phyloP scores from a whole-genome alignment of 2,888 invertebrate species.

The Ochropleura leucogaster region DNA sequence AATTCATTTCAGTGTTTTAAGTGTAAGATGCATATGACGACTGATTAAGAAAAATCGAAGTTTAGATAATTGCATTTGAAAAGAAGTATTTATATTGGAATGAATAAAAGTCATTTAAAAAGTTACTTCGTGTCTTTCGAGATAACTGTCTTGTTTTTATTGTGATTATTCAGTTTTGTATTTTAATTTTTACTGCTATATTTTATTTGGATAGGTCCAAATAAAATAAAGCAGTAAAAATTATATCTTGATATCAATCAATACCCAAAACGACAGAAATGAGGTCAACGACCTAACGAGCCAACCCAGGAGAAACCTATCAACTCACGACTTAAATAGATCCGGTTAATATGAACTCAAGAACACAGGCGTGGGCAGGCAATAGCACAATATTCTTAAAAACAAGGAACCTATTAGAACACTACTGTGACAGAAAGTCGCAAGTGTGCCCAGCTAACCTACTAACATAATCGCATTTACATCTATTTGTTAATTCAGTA shows the following conservation, averaged over 20 bases:
- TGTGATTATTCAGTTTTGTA: background rate
- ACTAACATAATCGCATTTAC: conserved; percentile 71
- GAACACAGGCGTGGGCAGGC: no score
- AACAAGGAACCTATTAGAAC: no score
- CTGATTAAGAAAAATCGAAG: background rate
- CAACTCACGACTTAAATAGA: no score
- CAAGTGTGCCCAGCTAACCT: conserved; percentile 5
- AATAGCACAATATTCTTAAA: background rate
- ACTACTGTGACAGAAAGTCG: conserved; percentile 22
- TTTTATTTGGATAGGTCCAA: no score
- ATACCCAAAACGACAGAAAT: no score
- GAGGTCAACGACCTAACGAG: no score
- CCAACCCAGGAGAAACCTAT: no score
- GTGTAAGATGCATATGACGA: background rate
- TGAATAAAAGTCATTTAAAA: background rate
- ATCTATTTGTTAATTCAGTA: conserved; percentile 75
- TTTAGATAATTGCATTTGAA: background rate
- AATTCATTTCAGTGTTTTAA: background rate
- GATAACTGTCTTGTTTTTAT: background rate
- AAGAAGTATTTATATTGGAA: background rate
- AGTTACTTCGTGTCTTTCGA: background rate
- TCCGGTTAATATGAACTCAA: no score
- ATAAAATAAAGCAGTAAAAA: no score
- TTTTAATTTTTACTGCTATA: background rate
- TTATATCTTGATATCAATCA: no score